Conservation (phyloP, 2,113 vertebrate species). For the Danio rerio region DNA sequence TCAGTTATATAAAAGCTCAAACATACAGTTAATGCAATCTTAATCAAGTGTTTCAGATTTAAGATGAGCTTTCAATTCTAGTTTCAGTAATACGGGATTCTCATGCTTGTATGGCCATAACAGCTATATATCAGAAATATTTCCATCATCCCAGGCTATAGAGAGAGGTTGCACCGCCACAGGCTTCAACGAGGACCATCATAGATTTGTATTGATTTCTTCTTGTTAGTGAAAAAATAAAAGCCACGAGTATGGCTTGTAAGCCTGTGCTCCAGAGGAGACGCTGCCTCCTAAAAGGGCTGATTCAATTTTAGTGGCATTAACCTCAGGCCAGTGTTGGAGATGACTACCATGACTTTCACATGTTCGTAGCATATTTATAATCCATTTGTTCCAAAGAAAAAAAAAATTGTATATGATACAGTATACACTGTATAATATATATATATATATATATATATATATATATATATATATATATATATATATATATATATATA, state of each 20-base stretch:
- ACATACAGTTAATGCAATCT: too few relatives aligned
- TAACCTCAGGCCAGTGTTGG: constrained; percentile 17
- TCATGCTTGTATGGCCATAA: neutral
- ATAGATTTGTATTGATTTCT: constrained; percentile 44
- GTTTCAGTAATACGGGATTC: neutral
- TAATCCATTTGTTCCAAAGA: neutral
- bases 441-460: too few relatives aligned
- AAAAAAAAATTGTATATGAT: too few relatives aligned
- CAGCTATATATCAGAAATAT: neutral
- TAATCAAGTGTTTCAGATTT: neutral
- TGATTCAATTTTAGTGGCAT: constrained; percentile 52
- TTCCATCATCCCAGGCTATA: constrained; percentile 8
- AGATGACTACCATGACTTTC: constrained; percentile 25
- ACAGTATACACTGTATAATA: too few relatives aligned
- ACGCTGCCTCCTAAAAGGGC: constrained; percentile 38
- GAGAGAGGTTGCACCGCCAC: constrained; percentile 13
- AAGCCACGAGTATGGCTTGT: constrained; percentile 14
- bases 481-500: too few relatives aligned
- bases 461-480: too few relatives aligned
- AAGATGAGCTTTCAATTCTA: neutral
- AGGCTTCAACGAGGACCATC: constrained; percentile 19
- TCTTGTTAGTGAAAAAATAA: constrained; percentile 44
- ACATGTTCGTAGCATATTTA: neutral
- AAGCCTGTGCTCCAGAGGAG: constrained; percentile 22
- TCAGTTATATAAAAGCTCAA: too few relatives aligned